A percentile compares a stretch with the other conserved stretches of the same genome.
Evolutionary conservation across 2,113 vertebrate species (phyloP).

Genomic region (Scartelaos histophorus): DNA sequence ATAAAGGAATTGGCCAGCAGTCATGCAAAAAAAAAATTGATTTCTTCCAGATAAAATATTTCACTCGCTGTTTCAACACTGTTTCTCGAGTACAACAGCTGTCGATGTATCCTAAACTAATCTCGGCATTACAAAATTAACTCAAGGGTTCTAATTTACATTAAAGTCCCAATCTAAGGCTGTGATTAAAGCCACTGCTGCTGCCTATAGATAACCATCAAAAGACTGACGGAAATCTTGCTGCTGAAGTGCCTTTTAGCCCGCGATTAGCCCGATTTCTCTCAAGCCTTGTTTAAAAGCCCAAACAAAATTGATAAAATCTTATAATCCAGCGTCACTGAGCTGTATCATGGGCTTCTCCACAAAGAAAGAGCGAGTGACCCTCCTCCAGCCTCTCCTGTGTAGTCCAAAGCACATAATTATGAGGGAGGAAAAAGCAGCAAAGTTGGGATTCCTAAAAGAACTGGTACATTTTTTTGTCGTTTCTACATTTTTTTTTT

Average conservation of each 20-base stretch:
- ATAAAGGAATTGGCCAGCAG: background rate
- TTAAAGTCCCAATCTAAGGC: background rate
- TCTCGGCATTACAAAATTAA: conserved; percentile 4
- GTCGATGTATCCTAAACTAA: background rate
- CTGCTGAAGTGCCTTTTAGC: conserved; percentile 33
- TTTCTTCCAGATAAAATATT: background rate
- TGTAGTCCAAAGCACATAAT: conserved; percentile 53
- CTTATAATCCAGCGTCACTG: conserved; percentile 58
- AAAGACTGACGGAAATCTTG: conserved; percentile 35
- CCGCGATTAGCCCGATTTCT: conserved; percentile 45
- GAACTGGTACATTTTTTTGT: conserved; percentile 1
- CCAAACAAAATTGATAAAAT: conserved; percentile 62
- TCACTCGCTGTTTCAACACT: background rate
- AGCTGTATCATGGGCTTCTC: conserved; percentile 52
- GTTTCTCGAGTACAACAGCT: conserved; percentile 1
- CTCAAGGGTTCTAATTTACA: conserved; percentile 1
- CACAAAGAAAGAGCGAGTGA: conserved; percentile 51
- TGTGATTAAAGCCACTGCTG: conserved; percentile 4
- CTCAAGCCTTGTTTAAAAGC: conserved; percentile 50
- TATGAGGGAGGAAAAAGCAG: conserved; percentile 20
- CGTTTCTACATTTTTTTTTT: too few relatives aligned
- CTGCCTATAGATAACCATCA: conserved; percentile 14
- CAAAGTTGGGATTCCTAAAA: conserved; percentile 28
- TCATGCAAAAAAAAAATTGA: background rate
- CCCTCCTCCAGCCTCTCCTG: conserved; percentile 52